Base-by-base conservation (phyloP, 2,113 vertebrate species). In the Ramphastos sulfuratus region DNA sequence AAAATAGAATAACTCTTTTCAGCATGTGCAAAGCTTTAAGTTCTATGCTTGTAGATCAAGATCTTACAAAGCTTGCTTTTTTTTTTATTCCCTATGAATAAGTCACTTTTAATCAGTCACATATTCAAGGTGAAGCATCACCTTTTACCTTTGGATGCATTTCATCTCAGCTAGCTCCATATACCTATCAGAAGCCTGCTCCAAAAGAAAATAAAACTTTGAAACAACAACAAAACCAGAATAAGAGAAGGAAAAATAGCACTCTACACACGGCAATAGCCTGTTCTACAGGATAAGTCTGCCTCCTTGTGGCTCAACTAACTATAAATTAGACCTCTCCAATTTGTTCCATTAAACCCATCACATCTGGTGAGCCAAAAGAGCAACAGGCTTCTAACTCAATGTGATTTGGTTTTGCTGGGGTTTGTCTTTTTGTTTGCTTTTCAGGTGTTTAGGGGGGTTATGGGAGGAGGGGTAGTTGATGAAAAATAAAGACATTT, bases 281-380 rank as follows among this genome's bases (percentile, higher is more conserved):
- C 30, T 63, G 80, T 94, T 94, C 61, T 11, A 71, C 55, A 93
- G 93, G 86, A 87, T 78, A 60, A 91, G 89, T 46, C 88, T 96
- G 95, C 93, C 93, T 95, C 94, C 95, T 66, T 94, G 93, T 90
- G 96, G 96, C 77, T 74, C 74, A 66, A 16, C 59, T 63, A 60
- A 56, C 70, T 6, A 3, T 30, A 82, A 66, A 76, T 66, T 15
- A 44, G 21, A 85, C 63, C 80, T 48, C 25, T 56, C 55, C n/a
- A 80, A 28, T 59, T 75, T 4, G 1, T n/a, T 46, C 78, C 70
- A 76, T 17, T 48, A 58, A 12, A 71, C 15, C 7, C 56, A 83
- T 69, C 12, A 79, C 66, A 79, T 21, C 19, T 20, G 10, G 31
- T 10, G 8, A 78, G 37, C 21, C 56, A 67, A 52, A 31, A 56